These are phyloP conservation scores for Chironomus striatipennis DNA, from an alignment of 1,140 invertebrate genomes.

Conservation along the genomic window DNA sequence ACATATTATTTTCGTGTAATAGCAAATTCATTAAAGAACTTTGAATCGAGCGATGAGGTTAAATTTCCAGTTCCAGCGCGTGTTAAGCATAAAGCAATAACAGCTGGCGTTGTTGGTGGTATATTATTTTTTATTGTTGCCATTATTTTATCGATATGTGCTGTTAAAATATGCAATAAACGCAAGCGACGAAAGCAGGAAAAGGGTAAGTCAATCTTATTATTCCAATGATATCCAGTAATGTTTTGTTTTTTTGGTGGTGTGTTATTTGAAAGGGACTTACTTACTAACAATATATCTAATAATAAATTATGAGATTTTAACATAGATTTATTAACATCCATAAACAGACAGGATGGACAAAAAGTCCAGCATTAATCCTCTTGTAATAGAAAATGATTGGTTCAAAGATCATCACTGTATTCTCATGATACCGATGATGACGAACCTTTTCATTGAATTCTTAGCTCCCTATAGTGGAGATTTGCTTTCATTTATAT, in stretches of 20 bases:
- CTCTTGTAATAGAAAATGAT: too few species aligned
- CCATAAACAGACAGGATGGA: too few species aligned
- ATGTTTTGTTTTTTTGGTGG: not conserved
- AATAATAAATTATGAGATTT: too few species aligned
- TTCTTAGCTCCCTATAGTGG: not conserved
- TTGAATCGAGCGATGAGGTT: constrained; percentile 73
- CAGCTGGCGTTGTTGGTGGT: constrained; percentile 86
- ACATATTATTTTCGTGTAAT: constrained; percentile 86
- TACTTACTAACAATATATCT: too few species aligned
- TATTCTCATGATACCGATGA: too few species aligned
- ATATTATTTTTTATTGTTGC: constrained; percentile 94
- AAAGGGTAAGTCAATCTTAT: constrained; percentile 63
- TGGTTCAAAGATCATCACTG: too few species aligned
- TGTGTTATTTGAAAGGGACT: not conserved
- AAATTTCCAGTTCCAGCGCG: constrained; percentile 78
- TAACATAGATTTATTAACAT: too few species aligned
- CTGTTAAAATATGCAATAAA: constrained; percentile 95
- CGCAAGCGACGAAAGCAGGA: constrained; percentile 91
- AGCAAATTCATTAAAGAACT: constrained; percentile 73
- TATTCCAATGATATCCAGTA: not conserved
- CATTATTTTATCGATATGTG: constrained; percentile 90
- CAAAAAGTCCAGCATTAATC: too few species aligned
- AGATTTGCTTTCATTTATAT: constrained; percentile 5
- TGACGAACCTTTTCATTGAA: too few species aligned
- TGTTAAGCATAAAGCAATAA: constrained; percentile 87